Evolutionary conservation across 2,113 vertebrate genomes (phyloP).

Genomic region (Cygnus buccinator): DNA sequence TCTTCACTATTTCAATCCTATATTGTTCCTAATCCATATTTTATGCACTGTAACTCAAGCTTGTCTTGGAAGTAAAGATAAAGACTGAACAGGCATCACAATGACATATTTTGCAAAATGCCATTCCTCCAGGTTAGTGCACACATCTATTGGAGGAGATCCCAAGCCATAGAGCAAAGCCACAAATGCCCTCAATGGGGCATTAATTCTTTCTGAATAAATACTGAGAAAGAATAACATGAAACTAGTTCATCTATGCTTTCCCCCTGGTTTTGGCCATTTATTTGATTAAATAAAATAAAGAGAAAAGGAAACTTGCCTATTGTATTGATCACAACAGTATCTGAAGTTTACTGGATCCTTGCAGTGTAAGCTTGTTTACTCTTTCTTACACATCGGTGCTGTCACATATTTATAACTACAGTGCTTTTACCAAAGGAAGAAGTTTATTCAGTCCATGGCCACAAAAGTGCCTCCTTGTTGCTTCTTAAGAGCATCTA

Average conservation of each 20-base stretch:
- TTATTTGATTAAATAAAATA: neutral
- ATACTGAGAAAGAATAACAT: neutral
- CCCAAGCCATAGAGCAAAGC: neutral
- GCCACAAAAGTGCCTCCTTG: neutral
- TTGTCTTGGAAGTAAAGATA: neutral
- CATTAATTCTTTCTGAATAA: neutral
- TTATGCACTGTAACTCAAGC: neutral
- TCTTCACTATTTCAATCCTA: neutral
- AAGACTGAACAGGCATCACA: neutral
- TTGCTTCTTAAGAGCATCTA: neutral
- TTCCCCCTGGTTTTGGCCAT: neutral
- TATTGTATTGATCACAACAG: neutral
- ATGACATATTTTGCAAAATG: neutral
- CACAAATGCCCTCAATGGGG: neutral
- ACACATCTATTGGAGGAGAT: neutral
- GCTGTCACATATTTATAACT: neutral
- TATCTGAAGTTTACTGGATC: neutral
- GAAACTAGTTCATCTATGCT: neutral
- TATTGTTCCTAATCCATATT: neutral
- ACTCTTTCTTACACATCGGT: neutral
- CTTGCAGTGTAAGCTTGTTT: neutral
- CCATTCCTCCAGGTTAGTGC: neutral
- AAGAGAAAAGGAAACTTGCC: neutral
- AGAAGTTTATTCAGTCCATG: neutral
- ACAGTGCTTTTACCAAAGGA: neutral